These are phyloP conservation scores for Alentia gelatinosa DNA, from an alignment of 2,888 invertebrate species.

Conservation along the genomic window DNA sequence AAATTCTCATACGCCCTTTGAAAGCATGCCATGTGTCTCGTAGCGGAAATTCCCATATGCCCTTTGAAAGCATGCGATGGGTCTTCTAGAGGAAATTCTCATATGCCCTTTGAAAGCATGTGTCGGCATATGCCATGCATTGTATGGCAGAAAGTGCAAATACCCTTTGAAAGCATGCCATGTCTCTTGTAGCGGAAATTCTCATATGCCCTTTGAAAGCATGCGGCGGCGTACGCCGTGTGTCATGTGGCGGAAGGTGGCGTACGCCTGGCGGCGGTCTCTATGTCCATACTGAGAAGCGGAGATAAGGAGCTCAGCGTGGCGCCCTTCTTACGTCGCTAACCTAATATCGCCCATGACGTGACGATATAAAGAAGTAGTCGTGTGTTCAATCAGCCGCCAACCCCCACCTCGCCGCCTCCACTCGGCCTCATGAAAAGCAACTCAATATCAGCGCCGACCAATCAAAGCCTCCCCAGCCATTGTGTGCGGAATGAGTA, in stretches of 20 bases:
- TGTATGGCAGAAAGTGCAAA: no score
- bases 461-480: conserved; percentile 6
- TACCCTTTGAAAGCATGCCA: no score
- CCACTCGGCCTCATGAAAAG: not conserved
- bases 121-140: no score
- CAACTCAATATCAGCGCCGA: conserved; percentile 29
- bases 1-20: no score
- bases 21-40: no score
- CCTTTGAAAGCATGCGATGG: no score
- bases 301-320: not conserved
- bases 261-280: not conserved
- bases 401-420: not conserved
- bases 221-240: not conserved
- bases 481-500: conserved; percentile 45
- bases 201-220: no score
- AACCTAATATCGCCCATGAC: conserved; percentile 34
- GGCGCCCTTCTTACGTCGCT: not conserved
- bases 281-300: conserved; percentile 33
- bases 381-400: conserved; percentile 6
- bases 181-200: no score
- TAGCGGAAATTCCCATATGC: no score
- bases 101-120: no score
- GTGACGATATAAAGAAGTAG: not conserved
- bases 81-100: no score
- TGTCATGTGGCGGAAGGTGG: not conserved